These are phyloP conservation scores for Dasypus novemcinctus DNA, from an alignment of 2,113 vertebrate species.

Conservation along the genomic window DNA sequence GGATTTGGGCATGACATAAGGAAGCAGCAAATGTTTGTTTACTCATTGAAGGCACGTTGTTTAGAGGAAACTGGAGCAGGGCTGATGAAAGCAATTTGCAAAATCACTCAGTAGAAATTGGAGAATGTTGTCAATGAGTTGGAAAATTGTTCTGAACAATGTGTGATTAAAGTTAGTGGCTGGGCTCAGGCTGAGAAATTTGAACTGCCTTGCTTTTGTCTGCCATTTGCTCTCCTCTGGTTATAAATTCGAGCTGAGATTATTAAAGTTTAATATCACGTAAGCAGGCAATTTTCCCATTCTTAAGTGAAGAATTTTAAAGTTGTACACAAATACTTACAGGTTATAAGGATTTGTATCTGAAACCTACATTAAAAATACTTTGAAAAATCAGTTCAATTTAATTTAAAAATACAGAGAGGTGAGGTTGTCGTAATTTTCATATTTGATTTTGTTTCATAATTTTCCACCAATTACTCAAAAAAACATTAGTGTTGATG, in stretches of 20 bases:
- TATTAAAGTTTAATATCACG: constrained; percentile 46
- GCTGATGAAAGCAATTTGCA: constrained; percentile 65
- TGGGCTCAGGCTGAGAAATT: not conserved
- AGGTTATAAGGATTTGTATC: not conserved
- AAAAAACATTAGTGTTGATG: constrained; percentile 12
- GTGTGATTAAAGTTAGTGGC: not conserved
- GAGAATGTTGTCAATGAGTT: constrained; percentile 61
- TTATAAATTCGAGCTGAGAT: not conserved
- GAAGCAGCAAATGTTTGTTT: constrained; percentile 40
- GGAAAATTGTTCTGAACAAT: constrained; percentile 69
- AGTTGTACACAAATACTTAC: constrained; percentile 22
- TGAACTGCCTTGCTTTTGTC: not conserved
- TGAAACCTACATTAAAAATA: constrained; percentile 29
- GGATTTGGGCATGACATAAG: not conserved
- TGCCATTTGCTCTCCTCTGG: constrained; percentile 25
- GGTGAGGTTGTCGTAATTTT: not conserved
- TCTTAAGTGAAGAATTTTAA: constrained; percentile 35
- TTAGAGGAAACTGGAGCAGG: not conserved
- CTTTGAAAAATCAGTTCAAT: constrained; percentile 44
- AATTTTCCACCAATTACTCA: constrained; percentile 42
- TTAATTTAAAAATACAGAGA: constrained; percentile 29
- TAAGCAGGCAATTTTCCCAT: not conserved
- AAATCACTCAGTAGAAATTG: constrained; percentile 62
- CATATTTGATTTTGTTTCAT: constrained; percentile 35
- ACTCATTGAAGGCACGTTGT: constrained; percentile 18